phyloP scores from a whole-genome alignment of 2,797 vertebrate genomes.

The Neomorphus geoffroyi region DNA sequence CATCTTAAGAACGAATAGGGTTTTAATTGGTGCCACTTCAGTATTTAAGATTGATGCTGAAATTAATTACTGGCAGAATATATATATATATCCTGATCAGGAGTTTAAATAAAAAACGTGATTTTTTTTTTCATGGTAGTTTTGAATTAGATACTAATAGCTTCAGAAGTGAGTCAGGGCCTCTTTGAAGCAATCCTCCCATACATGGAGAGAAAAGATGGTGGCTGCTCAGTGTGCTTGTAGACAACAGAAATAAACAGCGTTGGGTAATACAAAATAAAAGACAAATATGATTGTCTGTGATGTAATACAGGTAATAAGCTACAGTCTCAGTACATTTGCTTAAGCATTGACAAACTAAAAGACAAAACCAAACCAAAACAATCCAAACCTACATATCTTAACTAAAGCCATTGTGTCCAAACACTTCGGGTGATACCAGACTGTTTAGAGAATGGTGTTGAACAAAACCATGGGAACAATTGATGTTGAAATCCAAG shows the following conservation, averaged over 20 bases:
- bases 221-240: rapidly evolving
- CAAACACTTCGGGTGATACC: not conserved
- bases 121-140: not conserved
- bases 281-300: not conserved
- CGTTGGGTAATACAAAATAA: not conserved
- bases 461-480: slow-evolving; percentile 15
- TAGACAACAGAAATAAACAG: not conserved
- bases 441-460: not conserved
- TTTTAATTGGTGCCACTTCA: not conserved
- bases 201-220: not conserved
- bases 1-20: not conserved
- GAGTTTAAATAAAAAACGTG: not conserved
- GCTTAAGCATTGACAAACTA: not conserved
- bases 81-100: not conserved
- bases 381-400: not conserved
- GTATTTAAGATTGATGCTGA: not conserved
- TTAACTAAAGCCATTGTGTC: not conserved
- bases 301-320: not conserved
- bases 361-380: not conserved
- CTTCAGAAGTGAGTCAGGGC: not conserved
- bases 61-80: not conserved
- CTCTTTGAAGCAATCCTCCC: not conserved
- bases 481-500: not conserved
- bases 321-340: not conserved
- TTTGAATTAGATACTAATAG: not conserved